phyloP scores from a whole-genome alignment of 2,888 invertebrate species.

The Steinernema hermaphroditum region DNA sequence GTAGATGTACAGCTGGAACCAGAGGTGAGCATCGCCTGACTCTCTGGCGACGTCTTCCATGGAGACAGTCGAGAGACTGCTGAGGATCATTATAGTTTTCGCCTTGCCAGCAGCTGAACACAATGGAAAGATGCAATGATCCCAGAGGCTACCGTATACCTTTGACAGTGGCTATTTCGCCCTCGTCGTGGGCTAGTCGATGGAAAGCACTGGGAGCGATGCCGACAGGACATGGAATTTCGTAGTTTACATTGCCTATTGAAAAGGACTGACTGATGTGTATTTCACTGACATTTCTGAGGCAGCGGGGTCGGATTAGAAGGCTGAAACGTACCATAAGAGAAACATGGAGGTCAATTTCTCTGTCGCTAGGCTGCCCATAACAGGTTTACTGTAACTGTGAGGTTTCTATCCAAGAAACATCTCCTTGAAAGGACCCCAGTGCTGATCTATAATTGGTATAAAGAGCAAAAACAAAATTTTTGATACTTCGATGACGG shows the following conservation, averaged over 20 bases:
- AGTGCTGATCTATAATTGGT: too few relatives aligned
- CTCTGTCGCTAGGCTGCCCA: too few relatives aligned
- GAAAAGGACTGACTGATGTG: conserved; percentile 71
- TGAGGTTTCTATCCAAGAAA: too few relatives aligned
- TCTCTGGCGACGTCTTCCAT: conserved; percentile 45
- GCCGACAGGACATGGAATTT: conserved; percentile 76
- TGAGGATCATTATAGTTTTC: conserved; percentile 44
- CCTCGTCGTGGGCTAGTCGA: conserved; percentile 84
- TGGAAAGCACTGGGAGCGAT: conserved; percentile 84
- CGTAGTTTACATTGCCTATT: conserved; percentile 64
- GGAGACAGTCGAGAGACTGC: conserved; percentile 43
- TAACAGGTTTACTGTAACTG: too few relatives aligned
- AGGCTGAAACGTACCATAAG: conserved; percentile 73
- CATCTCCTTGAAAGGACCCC: too few relatives aligned
- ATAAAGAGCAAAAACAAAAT: too few relatives aligned
- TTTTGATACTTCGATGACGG: too few relatives aligned
- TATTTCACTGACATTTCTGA: conserved; percentile 76
- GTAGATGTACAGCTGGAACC: conserved; percentile 78
- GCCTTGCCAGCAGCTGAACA: conserved; percentile 42
- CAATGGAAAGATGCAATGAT: too few relatives aligned
- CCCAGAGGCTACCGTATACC: conserved; percentile 70
- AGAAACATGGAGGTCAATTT: too few relatives aligned
- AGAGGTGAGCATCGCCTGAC: conserved; percentile 38
- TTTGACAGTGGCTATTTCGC: conserved; percentile 81
- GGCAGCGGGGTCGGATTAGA: conserved; percentile 78